phyloP scores from a whole-genome alignment of 2,888 invertebrate species.

The Lissocephala sabroskyi region DNA sequence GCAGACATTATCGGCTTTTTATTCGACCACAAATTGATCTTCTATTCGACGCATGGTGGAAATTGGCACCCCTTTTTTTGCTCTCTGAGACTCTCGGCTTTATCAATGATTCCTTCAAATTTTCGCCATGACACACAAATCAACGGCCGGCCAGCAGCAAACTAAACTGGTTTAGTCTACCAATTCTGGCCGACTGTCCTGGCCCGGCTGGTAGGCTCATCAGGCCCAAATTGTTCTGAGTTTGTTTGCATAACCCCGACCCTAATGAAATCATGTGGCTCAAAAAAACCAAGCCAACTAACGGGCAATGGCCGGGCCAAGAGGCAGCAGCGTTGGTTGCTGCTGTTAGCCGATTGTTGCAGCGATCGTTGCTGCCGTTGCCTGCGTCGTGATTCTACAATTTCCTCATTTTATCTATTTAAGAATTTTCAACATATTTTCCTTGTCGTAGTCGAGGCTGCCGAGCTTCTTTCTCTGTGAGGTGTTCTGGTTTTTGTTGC shows the following conservation, averaged over 20 bases:
- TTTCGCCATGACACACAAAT: slow-evolving; percentile 50
- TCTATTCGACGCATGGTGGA: too few relatives aligned
- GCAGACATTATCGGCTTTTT: too few relatives aligned
- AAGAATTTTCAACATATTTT: slow-evolving; percentile 59
- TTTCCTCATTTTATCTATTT: slow-evolving; percentile 66
- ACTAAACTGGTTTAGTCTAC: too few relatives aligned
- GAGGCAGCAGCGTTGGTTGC: slow-evolving; percentile 15
- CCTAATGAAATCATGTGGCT: slow-evolving; percentile 66
- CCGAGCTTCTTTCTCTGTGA: slow-evolving; percentile 26
- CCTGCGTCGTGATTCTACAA: slow-evolving; percentile 60
- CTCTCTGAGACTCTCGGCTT: too few relatives aligned
- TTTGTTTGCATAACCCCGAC: slow-evolving; percentile 68
- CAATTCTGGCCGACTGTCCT: neutral
- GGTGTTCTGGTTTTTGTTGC: slow-evolving; percentile 17
- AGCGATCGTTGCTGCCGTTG: slow-evolving; percentile 1
- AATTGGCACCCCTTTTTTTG: too few relatives aligned
- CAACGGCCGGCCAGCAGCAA: slow-evolving; percentile 9
- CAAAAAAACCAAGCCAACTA: neutral
- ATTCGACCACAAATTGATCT: slow-evolving; percentile 6
- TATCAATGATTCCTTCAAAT: neutral
- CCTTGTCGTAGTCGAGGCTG: slow-evolving; percentile 1
- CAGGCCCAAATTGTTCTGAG: slow-evolving; percentile 43
- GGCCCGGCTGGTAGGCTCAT: slow-evolving; percentile 21
- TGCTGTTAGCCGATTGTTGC: slow-evolving; percentile 13
- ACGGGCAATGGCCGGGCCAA: slow-evolving; percentile 1